These are phyloP conservation scores for Odontamblyopus lacepedii DNA, from an alignment of 2,797 vertebrate genomes.

Conservation along the genomic window DNA sequence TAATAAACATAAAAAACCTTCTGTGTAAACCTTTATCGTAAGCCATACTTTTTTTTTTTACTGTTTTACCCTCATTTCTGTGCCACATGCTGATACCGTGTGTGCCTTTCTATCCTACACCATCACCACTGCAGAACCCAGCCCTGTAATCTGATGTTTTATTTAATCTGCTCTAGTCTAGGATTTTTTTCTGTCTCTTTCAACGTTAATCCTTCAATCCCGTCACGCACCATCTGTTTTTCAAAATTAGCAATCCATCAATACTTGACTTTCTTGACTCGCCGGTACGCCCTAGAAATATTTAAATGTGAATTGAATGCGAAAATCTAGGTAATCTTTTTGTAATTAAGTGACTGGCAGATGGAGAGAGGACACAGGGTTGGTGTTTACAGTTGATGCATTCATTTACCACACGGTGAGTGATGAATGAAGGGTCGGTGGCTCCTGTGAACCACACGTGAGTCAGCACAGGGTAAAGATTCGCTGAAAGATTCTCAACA, in stretches of 20 bases:
- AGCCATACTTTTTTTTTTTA: neutral
- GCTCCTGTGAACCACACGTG: conserved; percentile 6
- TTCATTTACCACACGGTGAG: conserved; percentile 16
- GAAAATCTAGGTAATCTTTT: conserved; percentile 2
- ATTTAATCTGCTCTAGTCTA: conserved; percentile 52
- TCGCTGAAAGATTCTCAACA: neutral
- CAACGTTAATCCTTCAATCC: conserved; percentile 22
- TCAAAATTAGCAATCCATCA: neutral
- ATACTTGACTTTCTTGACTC: neutral
- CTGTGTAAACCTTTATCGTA: too few species aligned
- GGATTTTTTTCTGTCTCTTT: conserved; percentile 29
- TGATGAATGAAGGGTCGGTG: conserved; percentile 20
- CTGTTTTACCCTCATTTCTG: conserved; percentile 16
- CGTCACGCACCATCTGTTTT: neutral
- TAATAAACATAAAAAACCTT: neutral
- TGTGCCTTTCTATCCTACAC: neutral
- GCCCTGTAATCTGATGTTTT: conserved; percentile 42
- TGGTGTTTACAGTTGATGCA: conserved; percentile 5
- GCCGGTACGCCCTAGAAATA: neutral
- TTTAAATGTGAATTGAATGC: conserved; percentile 12
- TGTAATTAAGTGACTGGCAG: conserved; percentile 25
- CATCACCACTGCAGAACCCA: conserved; percentile 8
- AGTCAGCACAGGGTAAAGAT: neutral
- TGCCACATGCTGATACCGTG: neutral
- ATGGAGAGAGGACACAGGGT: conserved; percentile 16